Conservation (phyloP, 2,888 invertebrate genomes). For the Thereva nobilitata region DNA sequence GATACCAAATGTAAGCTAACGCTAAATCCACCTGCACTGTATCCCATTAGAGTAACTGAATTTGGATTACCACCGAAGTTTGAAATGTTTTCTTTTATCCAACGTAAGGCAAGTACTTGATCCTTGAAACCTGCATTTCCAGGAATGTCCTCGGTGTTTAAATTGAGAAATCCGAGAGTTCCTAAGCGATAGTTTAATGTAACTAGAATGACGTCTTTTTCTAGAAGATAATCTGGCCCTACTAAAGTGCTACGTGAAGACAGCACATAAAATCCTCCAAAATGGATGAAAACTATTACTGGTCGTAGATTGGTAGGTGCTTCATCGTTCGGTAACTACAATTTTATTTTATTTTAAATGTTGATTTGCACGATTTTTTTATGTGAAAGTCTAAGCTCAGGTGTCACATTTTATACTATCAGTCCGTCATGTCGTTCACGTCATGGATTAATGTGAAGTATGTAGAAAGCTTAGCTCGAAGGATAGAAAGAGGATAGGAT, state of each 20-base stretch:
- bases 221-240: slow-evolving; percentile 65
- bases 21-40: slow-evolving; percentile 51
- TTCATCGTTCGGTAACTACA: not conserved
- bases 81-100: slow-evolving; percentile 61
- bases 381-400: not conserved
- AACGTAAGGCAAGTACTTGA: slow-evolving; percentile 61
- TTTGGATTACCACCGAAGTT: slow-evolving; percentile 62
- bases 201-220: slow-evolving; percentile 64
- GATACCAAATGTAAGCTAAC: slow-evolving; percentile 54
- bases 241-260: slow-evolving; percentile 53
- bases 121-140: slow-evolving; percentile 65
- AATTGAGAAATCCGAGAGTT: slow-evolving; percentile 60
- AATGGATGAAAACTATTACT: slow-evolving; percentile 67
- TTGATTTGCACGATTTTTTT: not conserved
- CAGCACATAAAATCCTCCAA: slow-evolving; percentile 65
- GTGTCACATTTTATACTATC: too few species aligned
- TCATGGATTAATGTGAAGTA: too few species aligned
- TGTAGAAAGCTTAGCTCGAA: too few species aligned
- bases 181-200: slow-evolving; percentile 66
- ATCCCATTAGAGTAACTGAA: slow-evolving; percentile 61
- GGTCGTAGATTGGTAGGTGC: slow-evolving; percentile 50
- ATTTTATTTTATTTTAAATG: not conserved
- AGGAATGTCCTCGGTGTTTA: slow-evolving; percentile 61
- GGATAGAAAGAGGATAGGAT: too few species aligned
- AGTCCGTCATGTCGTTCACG: too few species aligned